Percentiles rank a stretch among this genome's conserved stretches.
These are phyloP conservation scores for Diaphora mendica DNA, from an alignment of 2,888 invertebrate species.

Conservation along the genomic window DNA sequence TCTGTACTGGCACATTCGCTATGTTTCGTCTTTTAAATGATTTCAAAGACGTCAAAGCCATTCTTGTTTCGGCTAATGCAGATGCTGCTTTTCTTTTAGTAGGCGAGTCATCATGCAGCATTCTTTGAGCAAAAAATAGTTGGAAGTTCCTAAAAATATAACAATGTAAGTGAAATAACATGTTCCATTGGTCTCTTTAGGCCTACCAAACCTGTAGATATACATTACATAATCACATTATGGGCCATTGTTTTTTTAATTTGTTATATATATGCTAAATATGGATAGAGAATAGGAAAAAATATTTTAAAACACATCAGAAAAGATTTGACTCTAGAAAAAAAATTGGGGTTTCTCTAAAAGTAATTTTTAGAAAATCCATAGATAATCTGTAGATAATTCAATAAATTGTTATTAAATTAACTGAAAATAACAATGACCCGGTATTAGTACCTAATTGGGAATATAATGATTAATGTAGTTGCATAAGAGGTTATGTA, in stretches of 20 bases:
- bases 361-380: neutral
- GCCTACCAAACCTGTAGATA: neutral
- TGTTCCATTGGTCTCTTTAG: neutral
- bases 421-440: neutral
- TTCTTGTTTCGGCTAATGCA: constrained; percentile 89
- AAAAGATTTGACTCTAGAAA: neutral
- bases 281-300: neutral
- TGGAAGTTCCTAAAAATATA: constrained; percentile 89
- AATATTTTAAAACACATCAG: neutral
- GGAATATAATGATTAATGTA: neutral
- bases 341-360: neutral
- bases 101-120: constrained; percentile 88
- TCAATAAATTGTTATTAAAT: too few species aligned
- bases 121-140: constrained; percentile 89
- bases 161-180: neutral
- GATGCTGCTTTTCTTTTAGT: constrained; percentile 86
- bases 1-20: constrained; percentile 79
- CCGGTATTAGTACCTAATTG: neutral
- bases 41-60: constrained; percentile 91
- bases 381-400: neutral
- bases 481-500: neutral
- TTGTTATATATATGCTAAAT: neutral
- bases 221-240: neutral
- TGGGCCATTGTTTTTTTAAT: too few species aligned
- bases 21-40: constrained; percentile 88